Conservation (phyloP, 1,140 invertebrate species). For the Pogonognathellus flavescens region DNA sequence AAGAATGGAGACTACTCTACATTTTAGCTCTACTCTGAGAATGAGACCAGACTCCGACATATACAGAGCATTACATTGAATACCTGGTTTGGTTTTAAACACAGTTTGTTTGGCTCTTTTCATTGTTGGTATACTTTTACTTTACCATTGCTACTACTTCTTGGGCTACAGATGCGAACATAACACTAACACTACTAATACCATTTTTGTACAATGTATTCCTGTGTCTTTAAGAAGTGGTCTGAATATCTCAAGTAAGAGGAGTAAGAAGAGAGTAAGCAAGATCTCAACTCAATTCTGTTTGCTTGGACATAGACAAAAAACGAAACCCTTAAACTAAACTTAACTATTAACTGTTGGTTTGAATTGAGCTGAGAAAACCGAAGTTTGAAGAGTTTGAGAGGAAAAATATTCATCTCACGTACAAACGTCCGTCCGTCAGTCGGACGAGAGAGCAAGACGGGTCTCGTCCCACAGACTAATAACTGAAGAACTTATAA, state of each 20-base stretch:
- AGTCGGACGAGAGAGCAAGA: slow-evolving; percentile 16
- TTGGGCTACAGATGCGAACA: neutral
- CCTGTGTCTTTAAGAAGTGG: neutral
- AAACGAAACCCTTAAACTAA: slow-evolving; percentile 40
- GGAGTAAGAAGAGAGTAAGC: neutral
- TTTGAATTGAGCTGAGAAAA: slow-evolving; percentile 48
- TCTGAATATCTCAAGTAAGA: neutral
- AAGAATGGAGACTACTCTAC: slow-evolving; percentile 17
- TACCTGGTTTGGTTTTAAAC: slow-evolving; percentile 10
- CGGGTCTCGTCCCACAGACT: slow-evolving; percentile 29
- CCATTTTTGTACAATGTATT: neutral
- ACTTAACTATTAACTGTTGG: slow-evolving; percentile 34
- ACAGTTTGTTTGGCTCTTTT: neutral
- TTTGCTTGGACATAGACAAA: slow-evolving; percentile 3
- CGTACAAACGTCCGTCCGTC: slow-evolving; percentile 48
- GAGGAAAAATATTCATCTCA: slow-evolving; percentile 46
- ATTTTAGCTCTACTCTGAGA: neutral
- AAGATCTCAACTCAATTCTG: slow-evolving; percentile 6
- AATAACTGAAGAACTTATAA: slow-evolving; percentile 34
- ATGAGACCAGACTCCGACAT: slow-evolving; percentile 22
- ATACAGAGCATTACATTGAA: slow-evolving; percentile 5
- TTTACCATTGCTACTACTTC: neutral
- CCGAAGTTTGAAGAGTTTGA: slow-evolving; percentile 43
- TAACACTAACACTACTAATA: neutral
- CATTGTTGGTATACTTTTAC: neutral